A percentile compares a stretch with the other conserved stretches of the same genome.
Evolutionary conservation across 2,113 vertebrate species (phyloP).

Genomic region (Eupsittula cactorum): DNA sequence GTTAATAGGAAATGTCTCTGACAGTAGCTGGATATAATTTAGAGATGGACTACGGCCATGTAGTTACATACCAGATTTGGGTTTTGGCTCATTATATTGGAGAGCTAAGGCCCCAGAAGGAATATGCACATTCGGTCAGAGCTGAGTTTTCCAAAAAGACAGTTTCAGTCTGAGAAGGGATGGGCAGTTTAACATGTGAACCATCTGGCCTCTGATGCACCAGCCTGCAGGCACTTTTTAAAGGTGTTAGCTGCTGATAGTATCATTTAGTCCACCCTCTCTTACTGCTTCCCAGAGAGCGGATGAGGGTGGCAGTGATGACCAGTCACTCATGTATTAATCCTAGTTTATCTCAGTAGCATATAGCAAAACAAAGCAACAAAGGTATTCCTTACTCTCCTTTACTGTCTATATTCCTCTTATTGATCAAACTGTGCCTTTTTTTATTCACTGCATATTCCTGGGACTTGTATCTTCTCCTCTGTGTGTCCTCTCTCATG

Average conservation of each 20-base stretch:
- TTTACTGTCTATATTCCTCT: not conserved
- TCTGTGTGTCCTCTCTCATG: not conserved
- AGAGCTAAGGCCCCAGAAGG: not conserved
- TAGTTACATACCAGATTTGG: not conserved
- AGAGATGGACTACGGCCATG: conserved; percentile 7
- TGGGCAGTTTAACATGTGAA: not conserved
- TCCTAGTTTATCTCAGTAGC: not conserved
- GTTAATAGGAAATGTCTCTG: not conserved
- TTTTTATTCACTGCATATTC: not conserved
- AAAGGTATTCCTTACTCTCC: not conserved
- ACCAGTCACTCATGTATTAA: not conserved
- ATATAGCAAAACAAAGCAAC: not conserved
- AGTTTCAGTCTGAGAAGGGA: not conserved
- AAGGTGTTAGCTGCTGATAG: not conserved
- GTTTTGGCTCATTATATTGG: not conserved
- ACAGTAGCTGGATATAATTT: not conserved
- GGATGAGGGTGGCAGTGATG: not conserved
- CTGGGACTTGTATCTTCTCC: not conserved
- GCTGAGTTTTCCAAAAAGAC: not conserved
- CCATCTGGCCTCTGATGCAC: not conserved
- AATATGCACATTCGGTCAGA: not conserved
- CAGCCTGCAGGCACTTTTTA: not conserved
- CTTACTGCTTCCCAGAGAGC: not conserved
- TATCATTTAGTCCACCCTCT: not conserved
- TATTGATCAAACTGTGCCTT: not conserved